Base-by-base conservation (phyloP, 2,113 vertebrate genomes). In the Oplegnathus fasciatus region DNA sequence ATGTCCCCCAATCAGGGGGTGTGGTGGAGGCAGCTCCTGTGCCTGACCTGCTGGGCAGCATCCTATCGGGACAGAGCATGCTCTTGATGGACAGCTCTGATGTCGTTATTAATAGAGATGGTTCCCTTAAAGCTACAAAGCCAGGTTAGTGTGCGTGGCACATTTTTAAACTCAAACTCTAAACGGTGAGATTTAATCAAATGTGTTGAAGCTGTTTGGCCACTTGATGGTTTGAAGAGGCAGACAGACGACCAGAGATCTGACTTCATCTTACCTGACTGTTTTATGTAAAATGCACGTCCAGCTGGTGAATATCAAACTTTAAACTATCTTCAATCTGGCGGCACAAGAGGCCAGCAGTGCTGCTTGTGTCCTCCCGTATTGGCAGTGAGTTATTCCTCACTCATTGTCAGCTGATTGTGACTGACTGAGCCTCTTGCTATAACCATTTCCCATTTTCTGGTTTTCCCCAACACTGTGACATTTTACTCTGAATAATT, bases 41-140 rank as follows among this genome's bases (percentile, higher is more conserved):
- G 32, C 96, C 98, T 4, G 98, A 99, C 91, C 95, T 99, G 26
- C 89, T 99, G 86, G 98, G 98, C 52, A 99, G 97, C 88, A 99
- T 99, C 90, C 91, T 99, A 34, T 96, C 96, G 0, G 96, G 96
- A 80, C 98, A 99, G 94, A 99, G 95, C 93, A 88, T 98, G n/a
- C 96, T 99, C 34, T 92, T 99, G 95, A 97, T 99, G 97, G 97
- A 96, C 78, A 96, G 98, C 60, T 96, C 97, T 0, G 96, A 98
- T 84, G 93, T 99, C 7, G 89, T 97, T 77, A 99, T 99, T 91
- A 98, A 97, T 90, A 96, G 98, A 44, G 98, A 99, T 68, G 98
- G 98, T 80, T 97, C 97, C 0, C 96, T 99, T 67, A 97, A 96
- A 0, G 94, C 97, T 0, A 94, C 94, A 87, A 96, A 95, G 82